Conservation (phyloP, 2,888 invertebrate species). For the Tineola bisselliella region DNA sequence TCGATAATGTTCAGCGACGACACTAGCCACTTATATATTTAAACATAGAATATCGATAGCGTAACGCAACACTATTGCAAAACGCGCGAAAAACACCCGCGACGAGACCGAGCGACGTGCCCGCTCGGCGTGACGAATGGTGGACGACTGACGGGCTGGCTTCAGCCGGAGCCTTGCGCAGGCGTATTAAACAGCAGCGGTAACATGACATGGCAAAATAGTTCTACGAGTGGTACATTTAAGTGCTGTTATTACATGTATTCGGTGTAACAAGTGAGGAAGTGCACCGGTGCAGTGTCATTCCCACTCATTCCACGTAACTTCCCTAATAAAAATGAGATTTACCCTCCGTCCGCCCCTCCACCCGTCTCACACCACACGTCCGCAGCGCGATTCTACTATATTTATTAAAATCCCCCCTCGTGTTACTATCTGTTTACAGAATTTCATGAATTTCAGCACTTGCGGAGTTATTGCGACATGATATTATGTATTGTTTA, state of each 20-base stretch:
- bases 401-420: slow-evolving; percentile 18
- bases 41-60: neutral
- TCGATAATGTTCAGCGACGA: slow-evolving; percentile 28
- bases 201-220: neutral
- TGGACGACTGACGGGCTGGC: slow-evolving; percentile 10
- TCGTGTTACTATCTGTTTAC: neutral
- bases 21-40: neutral
- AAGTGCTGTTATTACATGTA: neutral
- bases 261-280: slow-evolving; percentile 26
- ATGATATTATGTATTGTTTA: too few species aligned
- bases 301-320: slow-evolving; percentile 59
- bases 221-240: neutral
- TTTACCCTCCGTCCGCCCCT: slow-evolving; percentile 33
- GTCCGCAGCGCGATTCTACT: slow-evolving; percentile 15
- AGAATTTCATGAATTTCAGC: neutral
- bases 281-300: slow-evolving; percentile 62
- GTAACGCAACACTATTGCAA: slow-evolving; percentile 15
- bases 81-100: neutral
- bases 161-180: neutral
- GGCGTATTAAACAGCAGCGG: neutral
- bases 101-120: slow-evolving; percentile 19
- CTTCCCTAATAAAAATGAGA: slow-evolving; percentile 61
- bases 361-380: neutral
- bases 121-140: neutral
- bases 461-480: too few species aligned